Conservation (phyloP, 2,113 vertebrate species). For the Seriola quinqueradiata region DNA sequence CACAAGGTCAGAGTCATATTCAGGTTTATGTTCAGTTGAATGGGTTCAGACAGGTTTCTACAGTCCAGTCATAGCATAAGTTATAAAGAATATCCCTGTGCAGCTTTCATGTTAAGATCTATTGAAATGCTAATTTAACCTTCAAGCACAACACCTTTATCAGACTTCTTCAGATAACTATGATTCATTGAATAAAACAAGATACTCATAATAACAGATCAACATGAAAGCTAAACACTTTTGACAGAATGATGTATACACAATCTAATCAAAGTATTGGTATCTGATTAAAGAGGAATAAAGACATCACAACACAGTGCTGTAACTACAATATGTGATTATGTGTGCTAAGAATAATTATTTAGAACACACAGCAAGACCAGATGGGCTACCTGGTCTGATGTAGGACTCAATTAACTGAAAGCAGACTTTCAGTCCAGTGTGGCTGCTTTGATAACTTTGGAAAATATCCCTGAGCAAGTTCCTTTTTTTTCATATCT, state of each 20-base stretch:
- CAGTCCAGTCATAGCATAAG: background rate
- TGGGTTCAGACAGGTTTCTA: background rate
- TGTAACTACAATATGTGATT: constrained; percentile 9
- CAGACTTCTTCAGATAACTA: constrained; percentile 17
- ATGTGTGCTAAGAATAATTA: constrained; percentile 16
- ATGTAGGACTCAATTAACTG: constrained; percentile 25
- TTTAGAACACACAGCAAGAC: constrained; percentile 13
- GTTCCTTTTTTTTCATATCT: background rate
- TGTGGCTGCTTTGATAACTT: constrained; percentile 10
- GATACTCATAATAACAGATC: constrained; percentile 17
- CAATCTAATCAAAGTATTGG: constrained; percentile 1
- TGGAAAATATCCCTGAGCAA: background rate
- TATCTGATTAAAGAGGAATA: constrained; percentile 32
- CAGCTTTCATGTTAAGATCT: constrained; percentile 22
- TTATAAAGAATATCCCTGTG: background rate
- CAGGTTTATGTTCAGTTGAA: background rate
- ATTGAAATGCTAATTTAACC: constrained; percentile 52
- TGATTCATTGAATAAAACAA: constrained; percentile 52
- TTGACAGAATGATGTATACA: constrained; percentile 34
- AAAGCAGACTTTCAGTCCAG: constrained; percentile 1
- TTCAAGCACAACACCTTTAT: constrained; percentile 42
- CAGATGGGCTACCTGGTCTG: constrained; percentile 31
- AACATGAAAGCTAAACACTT: constrained; percentile 16
- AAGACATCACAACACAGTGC: constrained; percentile 3
- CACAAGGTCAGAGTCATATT: background rate